A percentile compares a stretch with the other conserved stretches of the same genome.
phyloP scores from a whole-genome alignment of 2,113 vertebrate species.

The Neogobius melanostomus region DNA sequence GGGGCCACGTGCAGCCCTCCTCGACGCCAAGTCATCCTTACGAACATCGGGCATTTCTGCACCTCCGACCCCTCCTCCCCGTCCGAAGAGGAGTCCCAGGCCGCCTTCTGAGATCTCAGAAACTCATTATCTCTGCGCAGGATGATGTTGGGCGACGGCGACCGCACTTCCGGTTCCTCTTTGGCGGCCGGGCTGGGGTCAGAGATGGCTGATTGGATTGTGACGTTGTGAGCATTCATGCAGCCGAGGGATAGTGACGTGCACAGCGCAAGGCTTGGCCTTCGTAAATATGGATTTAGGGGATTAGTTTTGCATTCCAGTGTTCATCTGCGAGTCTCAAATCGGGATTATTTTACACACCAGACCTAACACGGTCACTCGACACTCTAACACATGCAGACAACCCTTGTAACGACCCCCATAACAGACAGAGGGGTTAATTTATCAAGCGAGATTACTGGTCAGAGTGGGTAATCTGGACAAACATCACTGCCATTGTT shows the following conservation, averaged over 20 bases:
- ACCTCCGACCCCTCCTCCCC: slow-evolving; percentile 70
- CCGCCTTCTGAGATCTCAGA: slow-evolving; percentile 73
- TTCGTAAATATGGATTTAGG: slow-evolving; percentile 29
- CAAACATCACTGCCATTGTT: too few species aligned
- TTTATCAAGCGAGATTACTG: neutral
- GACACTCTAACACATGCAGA: neutral
- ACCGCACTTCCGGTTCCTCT: slow-evolving; percentile 72
- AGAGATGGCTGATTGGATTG: slow-evolving; percentile 21
- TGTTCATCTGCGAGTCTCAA: neutral
- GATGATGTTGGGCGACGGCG: slow-evolving; percentile 78
- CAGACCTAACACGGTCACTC: slow-evolving; percentile 10
- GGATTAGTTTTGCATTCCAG: slow-evolving; percentile 6
- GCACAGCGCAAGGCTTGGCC: neutral
- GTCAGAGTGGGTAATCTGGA: neutral
- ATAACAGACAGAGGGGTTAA: neutral
- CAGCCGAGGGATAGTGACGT: slow-evolving; percentile 5
- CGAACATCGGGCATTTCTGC: slow-evolving; percentile 85
- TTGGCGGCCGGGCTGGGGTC: slow-evolving; percentile 51
- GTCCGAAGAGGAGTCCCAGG: slow-evolving; percentile 76
- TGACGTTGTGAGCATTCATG: neutral
- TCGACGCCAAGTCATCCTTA: slow-evolving; percentile 90
- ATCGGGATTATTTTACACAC: neutral
- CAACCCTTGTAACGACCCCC: neutral
- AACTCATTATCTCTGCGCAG: slow-evolving; percentile 86
- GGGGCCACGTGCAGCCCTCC: slow-evolving; percentile 81